Percentiles rank a stretch among this genome's conserved stretches.
phyloP scores from a whole-genome alignment of 2,888 invertebrate genomes.

The Nasonovia ribisnigri region DNA sequence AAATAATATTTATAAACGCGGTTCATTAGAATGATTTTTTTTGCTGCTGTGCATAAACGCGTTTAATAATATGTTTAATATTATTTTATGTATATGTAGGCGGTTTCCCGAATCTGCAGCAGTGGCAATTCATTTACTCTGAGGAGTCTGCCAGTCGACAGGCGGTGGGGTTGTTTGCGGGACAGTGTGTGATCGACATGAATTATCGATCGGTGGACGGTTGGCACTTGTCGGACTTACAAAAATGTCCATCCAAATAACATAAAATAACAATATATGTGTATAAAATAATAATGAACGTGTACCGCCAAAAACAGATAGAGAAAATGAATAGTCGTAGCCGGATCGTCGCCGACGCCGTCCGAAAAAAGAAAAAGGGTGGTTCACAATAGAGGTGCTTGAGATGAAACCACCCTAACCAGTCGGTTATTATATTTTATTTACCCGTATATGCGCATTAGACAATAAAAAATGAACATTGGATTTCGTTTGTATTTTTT shows the following conservation, averaged over 20 bases:
- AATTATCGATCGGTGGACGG: constrained; percentile 28
- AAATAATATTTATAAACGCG: neutral
- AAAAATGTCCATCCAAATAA: constrained; percentile 31
- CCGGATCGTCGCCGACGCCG: constrained; percentile 32
- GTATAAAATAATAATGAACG: constrained; percentile 14
- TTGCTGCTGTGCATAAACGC: neutral
- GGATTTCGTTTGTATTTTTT: constrained; percentile 51
- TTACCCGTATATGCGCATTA: constrained; percentile 51
- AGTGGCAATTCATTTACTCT: neutral
- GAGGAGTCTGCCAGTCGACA: neutral
- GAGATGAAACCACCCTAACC: constrained; percentile 62
- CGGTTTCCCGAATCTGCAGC: neutral
- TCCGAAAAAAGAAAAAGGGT: constrained; percentile 46
- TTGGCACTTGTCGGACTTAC: constrained; percentile 34
- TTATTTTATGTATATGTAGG: neutral
- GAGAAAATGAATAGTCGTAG: constrained; percentile 35
- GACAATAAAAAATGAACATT: constrained; percentile 59
- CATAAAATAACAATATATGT: constrained; percentile 8
- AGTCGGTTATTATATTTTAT: constrained; percentile 61
- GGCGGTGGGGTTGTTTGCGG: neutral
- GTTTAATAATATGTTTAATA: neutral
- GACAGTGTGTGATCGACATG: neutral
- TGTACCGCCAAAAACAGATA: constrained; percentile 3
- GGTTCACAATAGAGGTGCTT: constrained; percentile 58
- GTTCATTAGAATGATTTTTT: neutral